Evolutionary conservation across 2,888 invertebrate genomes (phyloP).

Genomic region (Pherbina coryleti): DNA sequence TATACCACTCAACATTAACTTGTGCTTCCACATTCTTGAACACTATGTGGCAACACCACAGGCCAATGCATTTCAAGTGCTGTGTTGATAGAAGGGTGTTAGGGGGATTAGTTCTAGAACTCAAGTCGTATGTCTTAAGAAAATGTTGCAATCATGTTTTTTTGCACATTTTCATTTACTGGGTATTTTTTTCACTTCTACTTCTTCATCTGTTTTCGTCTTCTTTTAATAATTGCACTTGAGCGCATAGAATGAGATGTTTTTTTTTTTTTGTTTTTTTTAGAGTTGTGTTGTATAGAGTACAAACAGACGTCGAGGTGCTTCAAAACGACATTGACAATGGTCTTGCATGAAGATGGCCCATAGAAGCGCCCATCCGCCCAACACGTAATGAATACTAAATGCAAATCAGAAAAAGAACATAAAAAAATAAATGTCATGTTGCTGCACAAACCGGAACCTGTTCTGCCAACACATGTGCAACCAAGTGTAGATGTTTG

Average conservation of each 20-base stretch:
- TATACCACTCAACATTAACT: slow-evolving; percentile 44
- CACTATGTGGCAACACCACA: slow-evolving; percentile 49
- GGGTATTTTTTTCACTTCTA: neutral
- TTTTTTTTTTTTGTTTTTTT: neutral
- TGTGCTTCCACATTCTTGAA: slow-evolving; percentile 55
- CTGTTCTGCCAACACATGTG: neutral
- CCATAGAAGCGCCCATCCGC: neutral
- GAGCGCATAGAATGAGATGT: slow-evolving; percentile 20
- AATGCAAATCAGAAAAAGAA: neutral
- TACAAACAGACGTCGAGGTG: slow-evolving; percentile 44
- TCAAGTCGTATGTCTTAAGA: slow-evolving; percentile 14
- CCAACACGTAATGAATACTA: neutral
- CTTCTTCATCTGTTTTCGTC: neutral
- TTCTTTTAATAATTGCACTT: slow-evolving; percentile 37
- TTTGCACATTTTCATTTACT: neutral
- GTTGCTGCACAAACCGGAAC: neutral
- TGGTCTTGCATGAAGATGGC: slow-evolving; percentile 40
- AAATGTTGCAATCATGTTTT: neutral
- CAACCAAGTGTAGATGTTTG: slow-evolving; percentile 4
- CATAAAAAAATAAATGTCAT: slow-evolving; percentile 3
- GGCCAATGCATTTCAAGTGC: neutral
- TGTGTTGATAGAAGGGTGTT: too few relatives aligned
- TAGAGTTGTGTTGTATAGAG: neutral
- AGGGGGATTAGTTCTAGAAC: too few relatives aligned
- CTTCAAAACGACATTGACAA: slow-evolving; percentile 61